phyloP scores from a whole-genome alignment of 2,797 vertebrate species.

The Anableps anableps region DNA sequence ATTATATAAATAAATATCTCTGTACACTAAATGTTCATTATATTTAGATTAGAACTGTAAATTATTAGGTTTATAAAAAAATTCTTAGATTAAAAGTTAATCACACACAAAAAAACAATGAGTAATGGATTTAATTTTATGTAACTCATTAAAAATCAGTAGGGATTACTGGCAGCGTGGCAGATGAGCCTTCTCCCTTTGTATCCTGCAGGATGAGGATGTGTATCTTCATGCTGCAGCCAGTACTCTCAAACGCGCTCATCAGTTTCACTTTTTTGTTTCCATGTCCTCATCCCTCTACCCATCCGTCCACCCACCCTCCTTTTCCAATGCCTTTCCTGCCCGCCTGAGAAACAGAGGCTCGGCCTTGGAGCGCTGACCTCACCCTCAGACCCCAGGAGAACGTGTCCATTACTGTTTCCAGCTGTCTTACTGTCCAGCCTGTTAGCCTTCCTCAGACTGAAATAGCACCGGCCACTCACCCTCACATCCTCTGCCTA shows the following conservation, averaged over 20 bases:
- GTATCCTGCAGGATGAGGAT: slow-evolving; percentile 52
- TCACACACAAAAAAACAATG: not conserved
- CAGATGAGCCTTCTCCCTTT: slow-evolving; percentile 41
- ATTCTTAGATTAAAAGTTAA: not conserved
- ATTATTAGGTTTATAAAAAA: not conserved
- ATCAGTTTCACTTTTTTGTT: slow-evolving; percentile 56
- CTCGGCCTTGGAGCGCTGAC: slow-evolving; percentile 60
- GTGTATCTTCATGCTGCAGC: slow-evolving; percentile 15
- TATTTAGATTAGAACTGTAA: not conserved
- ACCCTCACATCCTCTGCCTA: slow-evolving; percentile 62
- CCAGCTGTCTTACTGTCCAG: slow-evolving; percentile 68
- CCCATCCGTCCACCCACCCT: slow-evolving; percentile 51
- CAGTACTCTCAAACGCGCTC: slow-evolving; percentile 30
- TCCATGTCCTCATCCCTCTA: slow-evolving; percentile 77
- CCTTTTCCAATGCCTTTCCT: slow-evolving; percentile 56
- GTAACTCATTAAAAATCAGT: not conserved
- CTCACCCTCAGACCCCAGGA: slow-evolving; percentile 69
- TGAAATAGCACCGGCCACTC: slow-evolving; percentile 65
- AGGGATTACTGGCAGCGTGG: slow-evolving; percentile 67
- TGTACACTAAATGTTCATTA: not conserved
- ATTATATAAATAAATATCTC: not conserved
- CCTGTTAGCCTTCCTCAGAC: slow-evolving; percentile 65
- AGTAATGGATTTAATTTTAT: not conserved
- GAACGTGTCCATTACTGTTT: slow-evolving; percentile 70
- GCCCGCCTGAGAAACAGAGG: slow-evolving; percentile 65